A percentile compares a stretch with the other conserved stretches of the same genome.
Evolutionary conservation across 2,797 vertebrate genomes (phyloP).

Genomic region (Acanthis flammea): DNA sequence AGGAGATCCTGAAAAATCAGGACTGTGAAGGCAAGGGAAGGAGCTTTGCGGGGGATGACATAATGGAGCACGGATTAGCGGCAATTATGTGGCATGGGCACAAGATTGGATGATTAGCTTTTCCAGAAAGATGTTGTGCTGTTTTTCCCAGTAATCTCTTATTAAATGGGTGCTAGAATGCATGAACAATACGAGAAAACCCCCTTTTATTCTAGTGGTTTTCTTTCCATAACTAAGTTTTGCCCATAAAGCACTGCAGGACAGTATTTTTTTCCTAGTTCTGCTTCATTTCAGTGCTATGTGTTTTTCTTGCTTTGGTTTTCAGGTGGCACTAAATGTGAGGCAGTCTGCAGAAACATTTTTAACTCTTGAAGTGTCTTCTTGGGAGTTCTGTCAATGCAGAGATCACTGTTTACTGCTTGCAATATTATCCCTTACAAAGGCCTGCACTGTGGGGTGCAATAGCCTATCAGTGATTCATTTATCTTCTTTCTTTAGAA

Average conservation of each 20-base stretch:
- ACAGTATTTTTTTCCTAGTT: background rate
- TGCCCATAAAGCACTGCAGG: background rate
- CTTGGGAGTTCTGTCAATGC: background rate
- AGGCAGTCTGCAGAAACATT: background rate
- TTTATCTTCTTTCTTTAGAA: background rate
- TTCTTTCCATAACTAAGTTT: background rate
- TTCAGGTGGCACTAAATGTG: background rate
- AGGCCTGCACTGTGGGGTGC: background rate
- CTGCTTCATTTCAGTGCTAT: background rate
- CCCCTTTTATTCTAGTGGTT: background rate
- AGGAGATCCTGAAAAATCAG: background rate
- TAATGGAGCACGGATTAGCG: background rate
- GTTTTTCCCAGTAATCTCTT: background rate
- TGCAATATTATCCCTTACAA: background rate
- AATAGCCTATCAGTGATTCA: background rate
- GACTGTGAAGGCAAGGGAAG: background rate
- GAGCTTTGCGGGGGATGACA: background rate
- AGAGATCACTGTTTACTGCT: background rate
- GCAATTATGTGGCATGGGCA: constrained; percentile 13
- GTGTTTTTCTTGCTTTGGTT: background rate
- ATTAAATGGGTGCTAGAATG: constrained; percentile 29
- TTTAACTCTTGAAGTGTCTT: background rate
- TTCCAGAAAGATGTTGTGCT: constrained; percentile 20
- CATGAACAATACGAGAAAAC: constrained; percentile 29
- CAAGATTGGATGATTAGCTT: background rate